Evolutionary conservation across 2,797 vertebrate genomes (phyloP).

Genomic region (Columba guinea): DNA sequence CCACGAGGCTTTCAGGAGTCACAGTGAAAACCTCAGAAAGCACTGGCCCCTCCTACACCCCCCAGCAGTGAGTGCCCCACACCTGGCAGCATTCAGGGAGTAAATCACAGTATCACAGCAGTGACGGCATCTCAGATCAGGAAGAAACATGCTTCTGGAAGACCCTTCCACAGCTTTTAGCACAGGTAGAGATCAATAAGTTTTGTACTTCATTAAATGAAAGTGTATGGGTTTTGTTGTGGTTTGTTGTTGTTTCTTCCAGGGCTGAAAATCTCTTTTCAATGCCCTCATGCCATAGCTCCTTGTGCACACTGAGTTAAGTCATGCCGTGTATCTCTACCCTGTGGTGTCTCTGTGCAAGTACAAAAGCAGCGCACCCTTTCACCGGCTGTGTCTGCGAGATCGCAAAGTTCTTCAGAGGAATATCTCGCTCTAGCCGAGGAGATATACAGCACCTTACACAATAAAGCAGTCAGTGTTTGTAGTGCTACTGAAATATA

Average conservation of each 20-base stretch:
- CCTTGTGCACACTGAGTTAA: background rate
- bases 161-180: background rate
- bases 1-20: fast-evolving
- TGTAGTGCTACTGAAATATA: background rate
- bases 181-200: background rate
- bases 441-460: background rate
- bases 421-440: background rate
- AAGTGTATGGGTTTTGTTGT: background rate
- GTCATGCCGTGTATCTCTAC: background rate
- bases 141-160: fast-evolving
- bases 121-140: background rate
- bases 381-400: background rate
- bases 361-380: background rate
- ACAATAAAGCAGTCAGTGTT: background rate
- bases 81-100: background rate
- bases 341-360: background rate
- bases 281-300: background rate
- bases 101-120: background rate
- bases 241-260: background rate
- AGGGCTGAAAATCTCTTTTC: background rate
- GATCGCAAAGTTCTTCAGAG: background rate
- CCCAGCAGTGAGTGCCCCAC: fast-evolving
- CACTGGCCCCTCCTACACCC: fast-evolving
- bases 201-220: background rate
- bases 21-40: background rate